Evolutionary conservation across 2,888 invertebrate genomes (phyloP), one percentile per base, ranked within the genome.

Genomic region (Parnassius mnemosyne): DNA sequence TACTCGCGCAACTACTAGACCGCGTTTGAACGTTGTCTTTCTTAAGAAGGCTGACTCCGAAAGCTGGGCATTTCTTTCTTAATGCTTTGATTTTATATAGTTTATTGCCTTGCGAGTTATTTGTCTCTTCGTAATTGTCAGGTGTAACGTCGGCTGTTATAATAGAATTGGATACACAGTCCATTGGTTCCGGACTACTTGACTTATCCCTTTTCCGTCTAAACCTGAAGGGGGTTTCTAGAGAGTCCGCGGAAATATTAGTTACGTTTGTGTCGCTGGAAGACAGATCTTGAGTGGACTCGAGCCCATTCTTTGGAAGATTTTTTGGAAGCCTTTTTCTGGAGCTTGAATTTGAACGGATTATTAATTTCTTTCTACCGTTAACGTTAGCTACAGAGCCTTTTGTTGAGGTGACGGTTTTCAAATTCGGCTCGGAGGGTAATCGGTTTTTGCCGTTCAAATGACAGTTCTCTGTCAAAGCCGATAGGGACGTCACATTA

Each of bases 201-300:
- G 91, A 89, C 47, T 89, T 91, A 64, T 90, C 90, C 61, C 91
- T 70, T 83, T 91, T 90, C 68, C 91, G 81, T 12, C 91, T 70
- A 64, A 92, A 92, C 43, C 92, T 73, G 66, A 86, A 90, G 0
- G 90, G 91, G 0, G 87, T 78, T 51, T 92, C 92, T 1, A 92
- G 73, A 0, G 92, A 90, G 58, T 92, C 92, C 0, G 87, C 82
- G 0, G 92, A 90, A 67, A 92, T 86, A 69, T 91, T 91, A 0
- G 92, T 92, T 7, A 90, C 83, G 59, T 91, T 92, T 0, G 92
- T 92, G 64, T 92, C 92, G 65, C 91, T 91, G 44, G 92, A 92
- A 52, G 92, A 92, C 65, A 92, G 68, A 42, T 92, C 92, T 61
- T 90, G 89, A 1, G 81, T 80, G 1, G 83, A 75, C 64, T 88